Conservation (phyloP, 1,140 invertebrate genomes). For the Uloborus diversus region DNA sequence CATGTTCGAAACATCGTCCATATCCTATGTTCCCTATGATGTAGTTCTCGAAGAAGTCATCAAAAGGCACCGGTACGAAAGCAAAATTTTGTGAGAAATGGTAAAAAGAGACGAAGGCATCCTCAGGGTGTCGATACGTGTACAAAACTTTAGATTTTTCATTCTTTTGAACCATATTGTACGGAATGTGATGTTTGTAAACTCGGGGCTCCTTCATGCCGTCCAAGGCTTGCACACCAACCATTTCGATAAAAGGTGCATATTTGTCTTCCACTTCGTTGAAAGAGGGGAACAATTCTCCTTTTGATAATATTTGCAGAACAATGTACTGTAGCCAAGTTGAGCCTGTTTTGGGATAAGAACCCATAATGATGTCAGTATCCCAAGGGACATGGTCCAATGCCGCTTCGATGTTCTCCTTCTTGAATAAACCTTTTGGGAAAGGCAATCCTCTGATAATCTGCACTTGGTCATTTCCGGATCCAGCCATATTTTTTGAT, state of each 20-base stretch:
- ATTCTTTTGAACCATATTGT: slow-evolving; percentile 73
- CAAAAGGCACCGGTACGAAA: background rate
- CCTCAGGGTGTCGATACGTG: slow-evolving; percentile 49
- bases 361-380: slow-evolving; percentile 54
- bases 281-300: slow-evolving; percentile 6
- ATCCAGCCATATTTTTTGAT: too few species aligned
- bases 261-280: slow-evolving; percentile 1
- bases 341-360: slow-evolving; percentile 59
- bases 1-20: slow-evolving; percentile 61
- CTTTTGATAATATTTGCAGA: slow-evolving; percentile 26
- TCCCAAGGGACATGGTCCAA: slow-evolving; percentile 41
- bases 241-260: slow-evolving; percentile 41
- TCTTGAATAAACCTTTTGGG: background rate
- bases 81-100: slow-evolving; percentile 15
- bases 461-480: too few species aligned
- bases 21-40: slow-evolving; percentile 26
- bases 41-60: slow-evolving; percentile 51
- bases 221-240: slow-evolving; percentile 1
- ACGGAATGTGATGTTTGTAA: slow-evolving; percentile 78
- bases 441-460: slow-evolving; percentile 13
- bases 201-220: background rate
- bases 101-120: slow-evolving; percentile 52
- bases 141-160: slow-evolving; percentile 69
- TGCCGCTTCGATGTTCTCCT: slow-evolving; percentile 33
- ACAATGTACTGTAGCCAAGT: slow-evolving; percentile 58